Percentiles rank a stretch among this genome's conserved stretches.
phyloP scores from a whole-genome alignment of 2,797 vertebrate species.

The Sebastes aleutianus region DNA sequence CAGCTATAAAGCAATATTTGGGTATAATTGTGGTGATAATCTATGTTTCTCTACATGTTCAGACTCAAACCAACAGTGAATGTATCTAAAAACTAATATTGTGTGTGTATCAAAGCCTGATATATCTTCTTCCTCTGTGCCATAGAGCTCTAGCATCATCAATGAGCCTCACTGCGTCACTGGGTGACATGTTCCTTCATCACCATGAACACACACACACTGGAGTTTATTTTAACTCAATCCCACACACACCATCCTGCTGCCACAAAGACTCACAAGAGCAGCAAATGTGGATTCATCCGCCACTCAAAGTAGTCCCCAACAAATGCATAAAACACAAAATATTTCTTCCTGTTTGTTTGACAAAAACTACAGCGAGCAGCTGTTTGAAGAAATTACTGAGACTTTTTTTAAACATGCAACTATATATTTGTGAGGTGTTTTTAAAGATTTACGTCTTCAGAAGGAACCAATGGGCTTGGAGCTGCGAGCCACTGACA shows the following conservation, averaged over 20 bases:
- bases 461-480: background rate
- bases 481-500: too few species aligned
- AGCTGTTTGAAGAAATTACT: background rate
- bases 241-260: background rate
- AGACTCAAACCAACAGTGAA: background rate
- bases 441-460: background rate
- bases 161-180: background rate
- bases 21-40: background rate
- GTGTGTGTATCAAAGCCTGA: too few species aligned
- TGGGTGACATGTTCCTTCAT: background rate
- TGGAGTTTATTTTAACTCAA: background rate
- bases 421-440: background rate
- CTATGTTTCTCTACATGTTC: background rate
- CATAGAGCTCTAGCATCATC: too few species aligned
- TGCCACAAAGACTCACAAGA: background rate
- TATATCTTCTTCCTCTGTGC: too few species aligned
- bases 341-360: too few species aligned
- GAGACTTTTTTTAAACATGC: background rate
- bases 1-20: background rate
- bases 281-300: background rate
- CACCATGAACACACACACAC: background rate
- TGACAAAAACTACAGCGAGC: too few species aligned
- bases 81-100: background rate
- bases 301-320: background rate
- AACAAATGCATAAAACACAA: background rate